Evolutionary conservation across 2,113 vertebrate genomes (phyloP).

Genomic region (Ranitomeya variabilis): DNA sequence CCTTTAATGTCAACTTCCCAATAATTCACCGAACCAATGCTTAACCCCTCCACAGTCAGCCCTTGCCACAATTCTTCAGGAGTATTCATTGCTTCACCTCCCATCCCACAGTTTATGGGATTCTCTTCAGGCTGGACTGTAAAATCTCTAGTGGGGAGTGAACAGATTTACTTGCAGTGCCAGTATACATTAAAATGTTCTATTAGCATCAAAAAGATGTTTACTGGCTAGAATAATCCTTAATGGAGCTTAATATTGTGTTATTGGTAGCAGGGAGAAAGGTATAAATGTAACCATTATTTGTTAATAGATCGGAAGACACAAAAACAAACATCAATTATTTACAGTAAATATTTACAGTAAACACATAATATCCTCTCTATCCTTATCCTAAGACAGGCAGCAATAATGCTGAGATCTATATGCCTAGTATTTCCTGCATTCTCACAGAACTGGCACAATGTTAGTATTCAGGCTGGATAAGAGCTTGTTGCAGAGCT

Average conservation of each 20-base stretch:
- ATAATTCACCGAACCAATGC: conserved; percentile 2
- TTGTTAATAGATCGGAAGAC: neutral
- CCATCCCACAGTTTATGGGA: neutral
- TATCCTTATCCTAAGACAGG: neutral
- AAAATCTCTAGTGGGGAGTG: neutral
- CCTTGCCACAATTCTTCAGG: neutral
- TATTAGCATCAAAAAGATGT: neutral
- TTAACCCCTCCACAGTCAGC: no score
- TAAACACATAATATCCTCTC: neutral
- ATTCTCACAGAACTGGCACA: conserved; percentile 14
- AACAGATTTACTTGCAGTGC: neutral
- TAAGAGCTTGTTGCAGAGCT: conserved; percentile 44
- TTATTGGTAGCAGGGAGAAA: neutral
- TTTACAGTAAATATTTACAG: neutral
- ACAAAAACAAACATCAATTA: neutral
- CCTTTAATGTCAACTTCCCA: neutral
- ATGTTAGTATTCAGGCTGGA: conserved; percentile 24
- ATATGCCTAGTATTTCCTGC: neutral
- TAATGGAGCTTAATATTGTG: neutral
- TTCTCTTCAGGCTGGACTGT: neutral
- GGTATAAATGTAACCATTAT: neutral
- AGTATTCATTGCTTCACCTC: neutral
- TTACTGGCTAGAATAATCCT: neutral
- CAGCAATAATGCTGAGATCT: neutral
- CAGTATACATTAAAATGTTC: neutral